Conservation (phyloP, 1,140 invertebrate species). For the Agrypnia vestita region DNA sequence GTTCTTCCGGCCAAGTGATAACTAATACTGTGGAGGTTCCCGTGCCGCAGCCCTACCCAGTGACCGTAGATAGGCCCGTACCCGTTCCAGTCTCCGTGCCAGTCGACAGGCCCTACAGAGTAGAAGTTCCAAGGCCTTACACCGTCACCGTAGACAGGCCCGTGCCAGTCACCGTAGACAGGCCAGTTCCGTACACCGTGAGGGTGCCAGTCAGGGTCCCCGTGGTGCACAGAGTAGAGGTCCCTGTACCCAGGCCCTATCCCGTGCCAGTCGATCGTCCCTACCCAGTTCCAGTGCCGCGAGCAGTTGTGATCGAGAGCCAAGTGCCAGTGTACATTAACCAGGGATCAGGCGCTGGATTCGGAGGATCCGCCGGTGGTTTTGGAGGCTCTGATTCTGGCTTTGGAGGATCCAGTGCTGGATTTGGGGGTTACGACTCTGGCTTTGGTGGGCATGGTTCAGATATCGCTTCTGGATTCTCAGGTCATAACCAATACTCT, state of each 20-base stretch:
- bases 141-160: conserved; percentile 71
- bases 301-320: conserved; percentile 70
- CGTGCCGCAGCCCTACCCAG: conserved; percentile 66
- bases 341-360: conserved; percentile 59
- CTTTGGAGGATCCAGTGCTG: conserved; percentile 56
- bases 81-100: conserved; percentile 64
- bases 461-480: neutral
- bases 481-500: neutral
- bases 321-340: conserved; percentile 69
- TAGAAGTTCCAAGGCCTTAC: conserved; percentile 72
- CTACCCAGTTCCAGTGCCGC: conserved; percentile 67
- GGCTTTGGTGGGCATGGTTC: neutral
- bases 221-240: conserved; percentile 61
- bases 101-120: conserved; percentile 74
- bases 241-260: conserved; percentile 64
- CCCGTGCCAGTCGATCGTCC: conserved; percentile 65
- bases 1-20: conserved; percentile 61
- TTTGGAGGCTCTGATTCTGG: conserved; percentile 52
- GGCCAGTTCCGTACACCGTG: conserved; percentile 71
- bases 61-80: conserved; percentile 64
- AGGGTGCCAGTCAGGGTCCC: conserved; percentile 74
- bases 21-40: conserved; percentile 64
- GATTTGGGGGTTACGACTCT: conserved; percentile 14
- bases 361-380: conserved; percentile 55
- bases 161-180: conserved; percentile 69